Conservation (phyloP, 2,113 vertebrate species). For the Danionella cerebrum region DNA sequence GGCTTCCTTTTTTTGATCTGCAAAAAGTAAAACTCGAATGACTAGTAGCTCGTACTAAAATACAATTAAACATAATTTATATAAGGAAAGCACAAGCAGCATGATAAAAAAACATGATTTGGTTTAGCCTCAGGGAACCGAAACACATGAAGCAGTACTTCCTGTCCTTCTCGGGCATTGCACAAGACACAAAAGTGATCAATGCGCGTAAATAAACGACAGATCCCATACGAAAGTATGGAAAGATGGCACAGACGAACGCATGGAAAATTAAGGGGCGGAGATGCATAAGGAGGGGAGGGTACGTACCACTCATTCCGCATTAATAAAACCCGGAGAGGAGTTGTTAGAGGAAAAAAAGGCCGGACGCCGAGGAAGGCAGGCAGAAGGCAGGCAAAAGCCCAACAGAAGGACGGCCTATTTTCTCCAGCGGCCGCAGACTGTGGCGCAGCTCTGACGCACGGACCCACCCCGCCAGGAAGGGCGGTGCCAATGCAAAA, state of each 20-base stretch:
- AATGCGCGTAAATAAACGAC: slow-evolving; percentile 43
- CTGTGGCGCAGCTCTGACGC: slow-evolving; percentile 84
- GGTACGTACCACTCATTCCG: slow-evolving; percentile 98
- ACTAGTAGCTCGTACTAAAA: too few relatives aligned
- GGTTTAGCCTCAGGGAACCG: background rate
- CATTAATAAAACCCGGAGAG: slow-evolving; percentile 84
- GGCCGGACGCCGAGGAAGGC: slow-evolving; percentile 75
- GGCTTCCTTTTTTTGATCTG: slow-evolving; percentile 96
- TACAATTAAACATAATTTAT: too few relatives aligned
- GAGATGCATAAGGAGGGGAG: slow-evolving; percentile 67
- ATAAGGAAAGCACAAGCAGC: background rate
- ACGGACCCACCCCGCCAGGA: slow-evolving; percentile 79
- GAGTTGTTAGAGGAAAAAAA: slow-evolving; percentile 80
- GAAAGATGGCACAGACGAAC: slow-evolving; percentile 39
- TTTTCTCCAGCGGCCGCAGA: slow-evolving; percentile 81
- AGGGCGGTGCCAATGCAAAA: slow-evolving; percentile 72
- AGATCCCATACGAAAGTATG: slow-evolving; percentile 26
- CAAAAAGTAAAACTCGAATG: slow-evolving; percentile 33
- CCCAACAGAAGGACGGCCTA: slow-evolving; percentile 87
- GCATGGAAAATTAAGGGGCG: slow-evolving; percentile 56
- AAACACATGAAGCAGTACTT: slow-evolving; percentile 57
- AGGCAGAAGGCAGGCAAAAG: slow-evolving; percentile 66
- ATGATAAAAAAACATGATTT: background rate
- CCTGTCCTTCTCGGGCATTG: slow-evolving; percentile 57
- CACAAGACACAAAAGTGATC: slow-evolving; percentile 53